Percentiles rank a stretch among this genome's conserved stretches.
Conservation (phyloP, 2,888 invertebrate species). For the Pelosia muscerda region DNA sequence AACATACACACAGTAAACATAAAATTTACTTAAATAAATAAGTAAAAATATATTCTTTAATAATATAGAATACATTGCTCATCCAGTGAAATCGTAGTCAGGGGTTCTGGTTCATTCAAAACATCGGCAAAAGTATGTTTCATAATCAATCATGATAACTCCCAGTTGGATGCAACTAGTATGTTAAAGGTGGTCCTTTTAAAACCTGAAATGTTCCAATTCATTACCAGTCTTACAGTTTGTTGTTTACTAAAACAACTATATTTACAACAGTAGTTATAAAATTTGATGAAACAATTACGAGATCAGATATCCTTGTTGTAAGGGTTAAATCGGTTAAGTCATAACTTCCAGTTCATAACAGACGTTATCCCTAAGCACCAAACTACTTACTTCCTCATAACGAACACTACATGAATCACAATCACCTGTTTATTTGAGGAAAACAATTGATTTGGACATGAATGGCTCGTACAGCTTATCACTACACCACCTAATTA, state of each 20-base stretch:
- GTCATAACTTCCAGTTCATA: not conserved
- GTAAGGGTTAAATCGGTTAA: not conserved
- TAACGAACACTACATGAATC: not conserved
- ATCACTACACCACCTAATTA: conserved; percentile 6
- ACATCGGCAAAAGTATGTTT: too few relatives aligned
- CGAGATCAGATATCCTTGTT: not conserved
- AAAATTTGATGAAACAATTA: not conserved
- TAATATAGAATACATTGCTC: too few relatives aligned
- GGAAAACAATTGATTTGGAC: not conserved
- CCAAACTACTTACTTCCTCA: not conserved
- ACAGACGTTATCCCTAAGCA: not conserved
- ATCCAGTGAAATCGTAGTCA: too few relatives aligned
- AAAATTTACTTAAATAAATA: too few relatives aligned
- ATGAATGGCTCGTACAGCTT: not conserved
- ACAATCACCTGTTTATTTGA: not conserved
- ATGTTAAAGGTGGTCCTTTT: too few relatives aligned
- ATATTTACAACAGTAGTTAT: not conserved
- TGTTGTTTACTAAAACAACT: not conserved
- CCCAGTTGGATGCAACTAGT: too few relatives aligned
- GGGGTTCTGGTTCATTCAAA: too few relatives aligned
- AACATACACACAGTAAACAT: too few relatives aligned
- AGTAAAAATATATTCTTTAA: too few relatives aligned
- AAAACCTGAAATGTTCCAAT: too few relatives aligned
- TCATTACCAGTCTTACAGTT: too few relatives aligned
- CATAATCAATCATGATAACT: too few relatives aligned